These are phyloP conservation scores for Drosophila micromelanica DNA, from an alignment of 1,140 invertebrate species.

Conservation along the genomic window DNA sequence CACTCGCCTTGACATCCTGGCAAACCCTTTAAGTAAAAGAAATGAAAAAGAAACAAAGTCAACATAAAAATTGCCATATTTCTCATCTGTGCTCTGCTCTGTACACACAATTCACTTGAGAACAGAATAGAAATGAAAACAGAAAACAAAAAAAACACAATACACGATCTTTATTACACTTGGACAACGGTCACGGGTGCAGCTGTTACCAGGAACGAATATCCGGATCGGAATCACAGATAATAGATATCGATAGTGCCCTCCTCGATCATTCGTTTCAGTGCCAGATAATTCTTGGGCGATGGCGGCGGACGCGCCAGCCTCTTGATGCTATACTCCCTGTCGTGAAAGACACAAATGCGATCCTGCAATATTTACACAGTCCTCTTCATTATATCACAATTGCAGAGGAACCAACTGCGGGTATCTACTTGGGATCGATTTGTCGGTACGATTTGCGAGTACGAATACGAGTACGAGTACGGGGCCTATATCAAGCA, in stretches of 20 bases:
- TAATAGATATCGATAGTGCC: constrained; percentile 77
- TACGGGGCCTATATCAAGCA: constrained; percentile 18
- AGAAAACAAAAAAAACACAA: constrained; percentile 27
- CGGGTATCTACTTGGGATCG: constrained; percentile 16
- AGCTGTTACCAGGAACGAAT: background rate
- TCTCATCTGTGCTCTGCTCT: constrained; percentile 37
- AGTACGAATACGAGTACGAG: background rate
- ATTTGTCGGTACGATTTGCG: constrained; percentile 1
- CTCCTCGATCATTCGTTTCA: constrained; percentile 79
- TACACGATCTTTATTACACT: constrained; percentile 32
- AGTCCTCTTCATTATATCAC: constrained; percentile 22
- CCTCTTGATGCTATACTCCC: constrained; percentile 75
- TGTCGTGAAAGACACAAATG: constrained; percentile 75
- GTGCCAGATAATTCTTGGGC: constrained; percentile 75
- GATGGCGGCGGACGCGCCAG: constrained; percentile 75
- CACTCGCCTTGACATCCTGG: constrained; percentile 86
- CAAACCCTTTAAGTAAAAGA: constrained; percentile 85
- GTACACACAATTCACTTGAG: constrained; percentile 25
- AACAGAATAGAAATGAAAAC: constrained; percentile 19
- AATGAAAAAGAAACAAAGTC: constrained; percentile 82
- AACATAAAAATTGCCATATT: constrained; percentile 73
- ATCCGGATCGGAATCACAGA: constrained; percentile 43
- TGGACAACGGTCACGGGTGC: constrained; percentile 29
- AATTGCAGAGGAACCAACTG: background rate
- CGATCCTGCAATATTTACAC: constrained; percentile 76